phyloP scores from a whole-genome alignment of 2,888 invertebrate genomes.

The Leucozona laternaria region DNA sequence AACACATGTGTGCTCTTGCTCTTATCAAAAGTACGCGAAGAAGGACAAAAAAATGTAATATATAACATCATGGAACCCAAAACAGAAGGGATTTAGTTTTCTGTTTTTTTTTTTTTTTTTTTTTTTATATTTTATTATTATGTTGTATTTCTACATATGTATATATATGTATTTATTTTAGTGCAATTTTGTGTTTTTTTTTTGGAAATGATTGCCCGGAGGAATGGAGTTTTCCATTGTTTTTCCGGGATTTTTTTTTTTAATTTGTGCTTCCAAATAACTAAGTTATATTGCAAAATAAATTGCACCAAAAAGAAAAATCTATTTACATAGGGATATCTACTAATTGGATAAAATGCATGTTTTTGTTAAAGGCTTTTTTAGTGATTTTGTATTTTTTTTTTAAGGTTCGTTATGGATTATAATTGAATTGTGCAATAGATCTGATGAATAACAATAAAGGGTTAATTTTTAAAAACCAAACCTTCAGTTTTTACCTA shows the following conservation, averaged over 20 bases:
- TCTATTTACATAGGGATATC: not conserved
- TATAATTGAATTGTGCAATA: not conserved
- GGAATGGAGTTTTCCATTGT: slow-evolving; percentile 23
- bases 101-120: not conserved
- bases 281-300: slow-evolving; percentile 21
- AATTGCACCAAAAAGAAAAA: slow-evolving; percentile 2
- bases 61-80: slow-evolving; percentile 16
- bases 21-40: slow-evolving; percentile 47
- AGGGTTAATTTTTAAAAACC: not conserved
- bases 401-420: slow-evolving; percentile 1
- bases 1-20: slow-evolving; percentile 69
- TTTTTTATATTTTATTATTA: slow-evolving; percentile 21
- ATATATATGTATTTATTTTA: slow-evolving; percentile 31
- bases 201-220: slow-evolving; percentile 27
- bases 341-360: slow-evolving; percentile 23
- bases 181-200: slow-evolving; percentile 23
- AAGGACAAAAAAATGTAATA: slow-evolving; percentile 33
- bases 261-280: slow-evolving; percentile 14
- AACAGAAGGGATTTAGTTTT: slow-evolving; percentile 42
- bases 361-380: not conserved
- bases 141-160: not conserved
- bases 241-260: not conserved
- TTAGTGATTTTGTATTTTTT: not conserved
- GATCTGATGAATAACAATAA: not conserved
- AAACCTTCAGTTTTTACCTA: not conserved